Base-by-base conservation (phyloP, 1,140 invertebrate species). In the Tetragonula clypearis region DNA sequence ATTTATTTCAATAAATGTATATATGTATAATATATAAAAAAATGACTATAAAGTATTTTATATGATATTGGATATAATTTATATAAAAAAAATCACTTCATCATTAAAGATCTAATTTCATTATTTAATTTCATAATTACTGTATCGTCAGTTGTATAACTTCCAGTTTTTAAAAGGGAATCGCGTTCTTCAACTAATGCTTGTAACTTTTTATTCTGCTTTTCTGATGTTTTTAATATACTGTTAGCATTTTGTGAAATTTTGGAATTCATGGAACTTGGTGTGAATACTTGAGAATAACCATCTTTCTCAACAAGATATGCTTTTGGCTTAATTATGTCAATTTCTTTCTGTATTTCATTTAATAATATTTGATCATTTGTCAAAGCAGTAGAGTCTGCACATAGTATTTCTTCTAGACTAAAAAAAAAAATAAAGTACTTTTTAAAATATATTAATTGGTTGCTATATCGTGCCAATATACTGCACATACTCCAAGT, bases 81-180 rank as follows among this genome's bases (percentile, higher is more conserved):
- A 62, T 71, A 26, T 26, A 56, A 58, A 69, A 69, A 49, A 74
- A 30, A 65, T 75, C 69, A 75, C 26, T 87, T 90, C 66, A 92
- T 87, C 62, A 92, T 77, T 58, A 94, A 76, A 19, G 90, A 92
- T 84, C 86, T 88, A 83, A 95, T 94, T 84, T 95, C 91, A 23
- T 86, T 86, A 53, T 95, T 92, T 58, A 95, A 85, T 88, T 92
- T 93, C 26, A 91, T 81, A 74, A 94, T 94, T 62, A 94, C 78
- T 56, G 87, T 81, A 76, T 95, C 94, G 58, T 96, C 94, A 19
- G 94, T 94, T 0, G 87, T 94, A 41, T 94, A 94, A 84, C 92
- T 94, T 79, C 92, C 91, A 9, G 93, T 94, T 82, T 92, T 94
- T 66, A 95, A 79, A 14, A 95, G 89, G 17, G 88, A 82, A 49